Percentiles rank a stretch among this genome's conserved stretches.
Conservation (phyloP, 2,888 invertebrate species). For the Rhodophaea formosa region DNA sequence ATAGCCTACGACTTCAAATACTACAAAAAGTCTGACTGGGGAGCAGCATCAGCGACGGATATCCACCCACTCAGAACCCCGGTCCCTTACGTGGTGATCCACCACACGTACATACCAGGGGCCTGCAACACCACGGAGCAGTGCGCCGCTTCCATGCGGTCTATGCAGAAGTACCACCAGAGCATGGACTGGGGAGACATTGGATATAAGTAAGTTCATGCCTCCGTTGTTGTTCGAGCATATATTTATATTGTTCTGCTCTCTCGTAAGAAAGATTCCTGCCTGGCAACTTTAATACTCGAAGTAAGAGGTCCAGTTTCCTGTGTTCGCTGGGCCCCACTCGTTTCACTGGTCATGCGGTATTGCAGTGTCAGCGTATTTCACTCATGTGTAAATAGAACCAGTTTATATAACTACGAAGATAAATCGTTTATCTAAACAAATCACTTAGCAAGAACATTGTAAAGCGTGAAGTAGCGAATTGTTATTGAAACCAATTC, state of each 20-base stretch:
- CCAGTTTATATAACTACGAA: too few relatives aligned
- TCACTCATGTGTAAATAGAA: too few relatives aligned
- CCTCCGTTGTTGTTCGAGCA: too few relatives aligned
- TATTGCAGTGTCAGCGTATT: too few relatives aligned
- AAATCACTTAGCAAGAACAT: not conserved
- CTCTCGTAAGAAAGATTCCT: too few relatives aligned
- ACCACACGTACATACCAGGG: constrained; percentile 83
- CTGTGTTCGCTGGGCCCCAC: too few relatives aligned
- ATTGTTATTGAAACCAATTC: not conserved
- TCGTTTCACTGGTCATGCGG: too few relatives aligned
- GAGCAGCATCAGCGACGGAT: constrained; percentile 71
- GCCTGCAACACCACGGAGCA: constrained; percentile 76
- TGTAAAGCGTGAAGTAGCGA: not conserved
- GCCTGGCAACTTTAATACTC: too few relatives aligned
- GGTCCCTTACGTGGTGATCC: constrained; percentile 84
- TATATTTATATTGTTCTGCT: too few relatives aligned
- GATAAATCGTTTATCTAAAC: too few relatives aligned
- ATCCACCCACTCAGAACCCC: constrained; percentile 75
- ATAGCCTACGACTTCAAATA: not conserved
- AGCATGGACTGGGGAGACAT: constrained; percentile 83
- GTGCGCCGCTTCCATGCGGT: constrained; percentile 82
- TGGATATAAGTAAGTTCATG: constrained; percentile 75
- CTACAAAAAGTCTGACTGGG: constrained; percentile 70
- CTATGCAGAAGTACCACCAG: constrained; percentile 84
- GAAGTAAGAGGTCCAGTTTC: too few relatives aligned